Conservation (phyloP, 2,888 invertebrate species). For the Tachina lurida region DNA sequence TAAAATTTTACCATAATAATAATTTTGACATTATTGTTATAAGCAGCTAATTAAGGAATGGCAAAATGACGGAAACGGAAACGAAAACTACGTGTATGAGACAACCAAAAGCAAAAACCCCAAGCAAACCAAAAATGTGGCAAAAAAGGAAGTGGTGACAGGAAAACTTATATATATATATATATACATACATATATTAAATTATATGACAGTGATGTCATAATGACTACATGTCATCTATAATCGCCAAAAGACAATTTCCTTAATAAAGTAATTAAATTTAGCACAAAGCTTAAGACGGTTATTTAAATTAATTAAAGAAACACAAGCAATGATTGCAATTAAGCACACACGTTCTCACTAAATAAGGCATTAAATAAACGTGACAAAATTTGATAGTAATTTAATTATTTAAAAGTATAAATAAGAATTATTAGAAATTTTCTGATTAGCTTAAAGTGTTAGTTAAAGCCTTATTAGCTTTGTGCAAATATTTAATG, state of each 20-base stretch:
- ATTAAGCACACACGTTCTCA: neutral
- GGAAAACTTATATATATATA: constrained; percentile 22
- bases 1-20: constrained; percentile 22
- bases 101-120: constrained; percentile 20
- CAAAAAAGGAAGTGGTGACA: constrained; percentile 29
- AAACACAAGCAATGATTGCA: neutral
- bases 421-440: neutral
- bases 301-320: constrained; percentile 59
- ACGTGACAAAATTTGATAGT: neutral
- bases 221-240: constrained; percentile 11
- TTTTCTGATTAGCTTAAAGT: neutral
- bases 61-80: constrained; percentile 42
- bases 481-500: neutral
- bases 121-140: constrained; percentile 21
- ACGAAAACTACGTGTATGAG: constrained; percentile 31
- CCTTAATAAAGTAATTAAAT: constrained; percentile 56
- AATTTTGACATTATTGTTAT: constrained; percentile 35
- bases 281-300: constrained; percentile 33
- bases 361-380: constrained; percentile 4
- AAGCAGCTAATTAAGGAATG: constrained; percentile 56
- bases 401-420: neutral
- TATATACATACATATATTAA: neutral
- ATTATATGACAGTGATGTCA: constrained; percentile 16
- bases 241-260: constrained; percentile 47
- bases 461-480: neutral